A percentile compares a stretch with the other conserved stretches of the same genome.
These are phyloP conservation scores for Leguminivora glycinivorella DNA, from an alignment of 1,140 invertebrate species.

Conservation along the genomic window DNA sequence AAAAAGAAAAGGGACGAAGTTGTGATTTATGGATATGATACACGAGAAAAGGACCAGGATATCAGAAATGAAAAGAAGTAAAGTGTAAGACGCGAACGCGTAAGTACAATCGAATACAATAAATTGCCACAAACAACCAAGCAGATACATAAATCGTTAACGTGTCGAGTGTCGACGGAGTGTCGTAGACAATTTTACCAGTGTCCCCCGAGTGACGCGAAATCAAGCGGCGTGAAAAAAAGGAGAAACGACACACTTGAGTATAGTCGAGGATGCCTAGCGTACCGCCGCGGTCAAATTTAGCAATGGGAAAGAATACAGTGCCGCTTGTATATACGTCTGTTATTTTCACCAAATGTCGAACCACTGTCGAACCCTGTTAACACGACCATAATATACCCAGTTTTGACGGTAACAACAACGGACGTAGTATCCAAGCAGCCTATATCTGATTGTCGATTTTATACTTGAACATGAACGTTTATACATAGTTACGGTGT, in stretches of 20 bases:
- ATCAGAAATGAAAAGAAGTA: constrained; percentile 7
- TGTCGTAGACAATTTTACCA: constrained; percentile 70
- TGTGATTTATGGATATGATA: constrained; percentile 4
- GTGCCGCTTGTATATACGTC: too few relatives aligned
- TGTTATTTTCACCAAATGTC: too few relatives aligned
- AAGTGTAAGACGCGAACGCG: constrained; percentile 4
- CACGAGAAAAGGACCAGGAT: background rate
- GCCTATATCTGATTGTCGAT: too few relatives aligned
- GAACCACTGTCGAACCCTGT: too few relatives aligned
- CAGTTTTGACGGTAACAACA: too few relatives aligned
- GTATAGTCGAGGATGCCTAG: constrained; percentile 47
- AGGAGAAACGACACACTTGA: constrained; percentile 70
- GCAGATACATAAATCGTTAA: constrained; percentile 7
- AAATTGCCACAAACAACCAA: constrained; percentile 26
- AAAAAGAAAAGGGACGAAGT: background rate
- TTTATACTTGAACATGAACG: too few relatives aligned
- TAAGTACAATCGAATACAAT: background rate
- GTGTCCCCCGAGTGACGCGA: constrained; percentile 76
- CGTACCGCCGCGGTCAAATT: constrained; percentile 38
- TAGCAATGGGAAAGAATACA: background rate
- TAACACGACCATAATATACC: too few relatives aligned
- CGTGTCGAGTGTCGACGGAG: constrained; percentile 6
- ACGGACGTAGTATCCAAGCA: too few relatives aligned
- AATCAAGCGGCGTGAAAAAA: constrained; percentile 78
- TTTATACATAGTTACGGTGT: too few relatives aligned